Percentiles rank a stretch among this genome's conserved stretches.
phyloP scores from a whole-genome alignment of 2,113 vertebrate species.

The Rhinogobius similis region DNA sequence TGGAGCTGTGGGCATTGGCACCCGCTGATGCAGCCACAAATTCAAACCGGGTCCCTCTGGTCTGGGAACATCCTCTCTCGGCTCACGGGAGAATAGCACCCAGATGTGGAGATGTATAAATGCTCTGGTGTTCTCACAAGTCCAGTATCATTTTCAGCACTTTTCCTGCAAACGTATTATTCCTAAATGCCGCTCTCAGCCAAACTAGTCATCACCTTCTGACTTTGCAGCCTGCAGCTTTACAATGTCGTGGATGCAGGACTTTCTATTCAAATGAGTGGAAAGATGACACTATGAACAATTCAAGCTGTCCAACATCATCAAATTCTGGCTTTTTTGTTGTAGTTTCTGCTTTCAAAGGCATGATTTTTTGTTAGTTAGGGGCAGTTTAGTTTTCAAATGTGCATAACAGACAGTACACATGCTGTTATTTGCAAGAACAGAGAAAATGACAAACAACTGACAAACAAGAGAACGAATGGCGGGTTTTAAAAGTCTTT shows the following conservation, averaged over 20 bases:
- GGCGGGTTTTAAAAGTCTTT: no score
- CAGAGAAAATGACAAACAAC: no score
- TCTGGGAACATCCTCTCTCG: conserved; percentile 57
- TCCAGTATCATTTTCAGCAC: conserved; percentile 44
- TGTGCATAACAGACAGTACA: no score
- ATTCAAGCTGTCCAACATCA: not conserved
- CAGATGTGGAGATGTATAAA: conserved; percentile 64
- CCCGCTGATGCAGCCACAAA: conserved; percentile 59
- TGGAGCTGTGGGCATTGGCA: conserved; percentile 54
- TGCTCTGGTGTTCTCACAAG: conserved; percentile 44
- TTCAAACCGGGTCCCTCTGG: conserved; percentile 46
- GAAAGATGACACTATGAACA: conserved; percentile 1
- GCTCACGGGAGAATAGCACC: conserved; percentile 57
- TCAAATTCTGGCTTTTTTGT: not conserved
- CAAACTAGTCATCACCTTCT: conserved; percentile 20
- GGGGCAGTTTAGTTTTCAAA: not conserved
- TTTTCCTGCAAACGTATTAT: conserved; percentile 34
- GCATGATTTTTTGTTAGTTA: not conserved
- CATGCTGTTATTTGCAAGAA: no score
- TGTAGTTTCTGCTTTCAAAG: not conserved
- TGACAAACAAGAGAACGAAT: no score
- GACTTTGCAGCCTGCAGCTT: conserved; percentile 17
- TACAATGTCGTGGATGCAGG: conserved; percentile 2
- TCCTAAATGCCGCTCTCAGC: conserved; percentile 20
- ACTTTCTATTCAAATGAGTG: conserved; percentile 15